Base-by-base conservation (phyloP, 1,140 invertebrate genomes). In the Chironomus tepperi region DNA sequence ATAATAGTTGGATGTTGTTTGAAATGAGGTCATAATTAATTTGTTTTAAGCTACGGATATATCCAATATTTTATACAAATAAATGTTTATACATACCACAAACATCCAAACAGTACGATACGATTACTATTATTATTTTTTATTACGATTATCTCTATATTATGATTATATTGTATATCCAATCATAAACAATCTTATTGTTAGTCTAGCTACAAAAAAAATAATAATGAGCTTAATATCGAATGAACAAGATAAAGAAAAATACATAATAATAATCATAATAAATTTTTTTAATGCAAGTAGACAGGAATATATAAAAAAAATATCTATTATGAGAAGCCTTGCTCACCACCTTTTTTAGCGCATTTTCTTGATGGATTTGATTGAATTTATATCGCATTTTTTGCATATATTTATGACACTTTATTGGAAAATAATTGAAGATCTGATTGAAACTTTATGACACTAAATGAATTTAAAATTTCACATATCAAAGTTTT, bases 211-310 rank as follows among this genome's bases (percentile, higher is more conserved):
- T 12, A 57, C 43, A 57, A 57, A n/a, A 57, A 47, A 2, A 34
- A 47, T 15, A 47, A 57, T 57, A 57, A 57, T 57, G 47, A 57
- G 47, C 47, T 57, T 57, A 57, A 57, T 57, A 57, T 57, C n/a
- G 8, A 57, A 57, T 12, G n/a, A 57, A 12, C n/a, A 57, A 15
- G 9, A 57, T 12, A 57, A 57, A n/a, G 3, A 57, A 15, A 57
- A 57, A n/a, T n/a, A 15, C 12, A n/a, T 15, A 57, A n/a, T 47
- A 9, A 47, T 47, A 47, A 47, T 47, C 43, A 47, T 47, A 47
- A 57, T n/a, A 57, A 57, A 57, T 5, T 47, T 47, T 47, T 47
- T 47, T 47, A 10, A 47, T 47, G 43, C 43, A 47, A 47, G 24
- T 34, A 34, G 24, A 34, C 1, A 34, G 24, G 24, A 34, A 34